Percentiles rank a stretch among this genome's conserved stretches.
Conservation (phyloP, 2,888 invertebrate genomes). For the Drosophila pseudotalamancana region DNA sequence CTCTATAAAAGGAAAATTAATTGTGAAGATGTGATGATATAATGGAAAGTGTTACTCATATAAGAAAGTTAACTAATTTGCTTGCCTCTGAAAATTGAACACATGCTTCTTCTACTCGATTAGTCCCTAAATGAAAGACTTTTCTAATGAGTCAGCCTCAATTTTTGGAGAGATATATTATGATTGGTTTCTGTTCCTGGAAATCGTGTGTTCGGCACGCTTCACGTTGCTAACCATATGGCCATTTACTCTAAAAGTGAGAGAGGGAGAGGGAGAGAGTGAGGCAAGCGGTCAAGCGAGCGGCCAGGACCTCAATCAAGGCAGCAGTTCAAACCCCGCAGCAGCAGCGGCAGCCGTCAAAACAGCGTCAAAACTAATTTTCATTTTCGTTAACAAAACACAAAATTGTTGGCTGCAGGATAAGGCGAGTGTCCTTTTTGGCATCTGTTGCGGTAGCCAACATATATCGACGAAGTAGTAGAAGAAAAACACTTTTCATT, state of each 20-base stretch:
- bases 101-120: conserved; percentile 19
- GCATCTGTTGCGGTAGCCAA: conserved; percentile 69
- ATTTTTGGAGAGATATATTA: conserved; percentile 20
- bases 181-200: conserved; percentile 57
- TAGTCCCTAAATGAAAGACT: conserved; percentile 8
- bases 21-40: background rate
- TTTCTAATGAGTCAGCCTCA: conserved; percentile 27
- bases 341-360: conserved; percentile 58
- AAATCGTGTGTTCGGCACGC: conserved; percentile 63
- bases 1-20: background rate
- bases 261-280: background rate
- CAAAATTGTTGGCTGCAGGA: conserved; percentile 11
- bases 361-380: conserved; percentile 79
- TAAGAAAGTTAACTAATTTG: background rate
- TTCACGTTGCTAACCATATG: conserved; percentile 51
- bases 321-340: conserved; percentile 15
- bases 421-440: conserved; percentile 7
- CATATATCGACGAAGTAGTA: conserved; percentile 49
- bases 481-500: conserved; percentile 72
- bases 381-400: conserved; percentile 57
- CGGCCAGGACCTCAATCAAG: conserved; percentile 64
- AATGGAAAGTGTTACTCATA: background rate
- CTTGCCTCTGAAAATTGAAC: background rate
- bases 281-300: conserved; percentile 21
- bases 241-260: background rate